Percentiles rank a stretch among this genome's conserved stretches.
phyloP scores from a whole-genome alignment of 2,888 invertebrate species.

The Trileptium ribeirensis region DNA sequence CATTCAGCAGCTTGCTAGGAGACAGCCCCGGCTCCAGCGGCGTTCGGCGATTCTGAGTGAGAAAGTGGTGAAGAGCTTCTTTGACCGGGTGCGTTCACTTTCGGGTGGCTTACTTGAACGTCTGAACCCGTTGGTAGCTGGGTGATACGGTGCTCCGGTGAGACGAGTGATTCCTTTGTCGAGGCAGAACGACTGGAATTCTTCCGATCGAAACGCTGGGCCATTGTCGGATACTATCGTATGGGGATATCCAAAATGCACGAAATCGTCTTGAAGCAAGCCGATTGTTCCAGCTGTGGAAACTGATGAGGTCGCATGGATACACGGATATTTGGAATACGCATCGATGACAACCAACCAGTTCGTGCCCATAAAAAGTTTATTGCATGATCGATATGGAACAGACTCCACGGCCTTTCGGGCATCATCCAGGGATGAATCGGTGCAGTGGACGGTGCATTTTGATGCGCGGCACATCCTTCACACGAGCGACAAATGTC shows the following conservation, averaged over 20 bases:
- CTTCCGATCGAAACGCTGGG: neutral
- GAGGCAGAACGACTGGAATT: neutral
- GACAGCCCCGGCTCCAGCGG: conserved; percentile 17
- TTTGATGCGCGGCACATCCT: neutral
- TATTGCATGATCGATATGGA: neutral
- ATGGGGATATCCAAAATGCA: neutral
- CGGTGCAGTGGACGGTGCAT: neutral
- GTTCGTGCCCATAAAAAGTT: neutral
- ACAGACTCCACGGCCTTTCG: neutral
- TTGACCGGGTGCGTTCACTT: conserved; percentile 18
- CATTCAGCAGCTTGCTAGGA: conserved; percentile 23
- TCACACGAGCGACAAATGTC: neutral
- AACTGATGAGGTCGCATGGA: neutral
- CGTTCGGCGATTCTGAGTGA: conserved; percentile 11
- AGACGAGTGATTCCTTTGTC: neutral
- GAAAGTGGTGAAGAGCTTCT: conserved; percentile 27
- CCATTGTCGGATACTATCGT: neutral
- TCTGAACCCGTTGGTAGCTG: conserved; percentile 35
- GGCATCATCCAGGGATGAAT: conserved; percentile 1
- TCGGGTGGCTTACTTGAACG: conserved; percentile 32
- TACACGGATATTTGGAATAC: neutral
- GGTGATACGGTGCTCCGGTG: conserved; percentile 38
- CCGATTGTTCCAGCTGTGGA: neutral
- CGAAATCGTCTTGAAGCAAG: neutral
- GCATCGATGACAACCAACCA: conserved; percentile 1